A percentile compares a stretch with the other conserved stretches of the same genome.
Conservation (phyloP, 1,140 invertebrate species). For the Teleogryllus occipitalis region DNA sequence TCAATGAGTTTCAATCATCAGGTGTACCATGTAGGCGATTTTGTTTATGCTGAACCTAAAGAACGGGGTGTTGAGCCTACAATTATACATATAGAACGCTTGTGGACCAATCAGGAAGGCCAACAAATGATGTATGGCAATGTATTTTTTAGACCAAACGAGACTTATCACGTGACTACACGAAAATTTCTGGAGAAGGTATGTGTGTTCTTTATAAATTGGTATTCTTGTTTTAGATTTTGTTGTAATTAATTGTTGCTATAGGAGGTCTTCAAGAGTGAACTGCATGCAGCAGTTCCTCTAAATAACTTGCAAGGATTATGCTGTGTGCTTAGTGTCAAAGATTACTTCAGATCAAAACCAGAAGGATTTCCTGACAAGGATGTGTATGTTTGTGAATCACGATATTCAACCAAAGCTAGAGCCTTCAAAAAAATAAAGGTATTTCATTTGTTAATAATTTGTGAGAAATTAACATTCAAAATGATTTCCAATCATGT, state of each 20-base stretch:
- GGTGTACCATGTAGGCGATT: constrained; percentile 75
- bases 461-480: background rate
- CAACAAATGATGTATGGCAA: constrained; percentile 86
- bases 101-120: constrained; percentile 74
- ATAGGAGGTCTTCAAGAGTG: constrained; percentile 92
- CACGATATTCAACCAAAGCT: constrained; percentile 76
- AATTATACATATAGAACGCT: constrained; percentile 80
- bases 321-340: constrained; percentile 90
- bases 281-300: constrained; percentile 72
- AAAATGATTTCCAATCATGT: too few relatives aligned
- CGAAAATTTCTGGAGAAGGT: constrained; percentile 86
- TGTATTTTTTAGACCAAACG: constrained; percentile 71
- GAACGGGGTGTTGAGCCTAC: constrained; percentile 71
- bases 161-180: constrained; percentile 92
- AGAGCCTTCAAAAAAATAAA: constrained; percentile 94
- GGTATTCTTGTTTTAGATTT: constrained; percentile 4
- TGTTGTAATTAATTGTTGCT: constrained; percentile 25
- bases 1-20: constrained; percentile 59
- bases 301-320: constrained; percentile 82
- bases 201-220: background rate
- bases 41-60: constrained; percentile 77
- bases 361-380: constrained; percentile 85
- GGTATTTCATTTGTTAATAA: constrained; percentile 34
- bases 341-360: constrained; percentile 86
- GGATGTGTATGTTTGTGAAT: constrained; percentile 96